Evolutionary conservation across 2,888 invertebrate genomes (phyloP).

Genomic region (Tachina grossa): DNA sequence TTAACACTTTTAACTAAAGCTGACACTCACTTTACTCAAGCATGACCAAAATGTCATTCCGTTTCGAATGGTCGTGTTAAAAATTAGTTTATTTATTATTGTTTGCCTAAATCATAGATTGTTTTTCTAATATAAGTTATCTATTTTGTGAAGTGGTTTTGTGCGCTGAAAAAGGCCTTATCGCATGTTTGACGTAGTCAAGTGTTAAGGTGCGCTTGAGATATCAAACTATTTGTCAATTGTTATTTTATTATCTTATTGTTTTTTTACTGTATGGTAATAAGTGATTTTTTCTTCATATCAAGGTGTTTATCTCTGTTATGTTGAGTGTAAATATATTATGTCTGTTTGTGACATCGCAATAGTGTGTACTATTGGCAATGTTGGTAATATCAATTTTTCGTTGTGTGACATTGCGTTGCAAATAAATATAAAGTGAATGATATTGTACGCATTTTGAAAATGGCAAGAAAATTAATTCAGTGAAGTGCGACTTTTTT

Average conservation of each 20-base stretch:
- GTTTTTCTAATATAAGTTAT: slow-evolving; percentile 16
- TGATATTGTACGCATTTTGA: too few relatives aligned
- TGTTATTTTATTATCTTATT: slow-evolving; percentile 39
- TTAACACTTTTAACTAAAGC: not conserved
- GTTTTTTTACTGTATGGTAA: too few relatives aligned
- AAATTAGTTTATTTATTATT: slow-evolving; percentile 16
- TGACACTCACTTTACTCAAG: slow-evolving; percentile 43
- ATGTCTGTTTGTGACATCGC: too few relatives aligned
- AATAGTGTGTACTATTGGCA: too few relatives aligned
- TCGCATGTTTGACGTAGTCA: not conserved
- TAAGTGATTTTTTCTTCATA: too few relatives aligned
- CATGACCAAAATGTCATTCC: slow-evolving; percentile 39
- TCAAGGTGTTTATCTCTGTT: too few relatives aligned
- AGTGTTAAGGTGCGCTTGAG: slow-evolving; percentile 9
- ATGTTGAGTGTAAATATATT: too few relatives aligned
- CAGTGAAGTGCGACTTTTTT: too few relatives aligned
- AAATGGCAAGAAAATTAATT: too few relatives aligned
- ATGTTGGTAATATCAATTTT: too few relatives aligned
- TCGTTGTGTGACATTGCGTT: too few relatives aligned
- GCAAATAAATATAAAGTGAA: too few relatives aligned
- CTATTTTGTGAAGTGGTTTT: not conserved
- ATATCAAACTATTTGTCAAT: slow-evolving; percentile 10
- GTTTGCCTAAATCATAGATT: not conserved
- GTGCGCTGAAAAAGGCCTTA: slow-evolving; percentile 13
- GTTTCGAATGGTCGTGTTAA: not conserved